These are phyloP conservation scores for Rattus rattus DNA, from an alignment of 2,113 vertebrate genomes.

Conservation along the genomic window DNA sequence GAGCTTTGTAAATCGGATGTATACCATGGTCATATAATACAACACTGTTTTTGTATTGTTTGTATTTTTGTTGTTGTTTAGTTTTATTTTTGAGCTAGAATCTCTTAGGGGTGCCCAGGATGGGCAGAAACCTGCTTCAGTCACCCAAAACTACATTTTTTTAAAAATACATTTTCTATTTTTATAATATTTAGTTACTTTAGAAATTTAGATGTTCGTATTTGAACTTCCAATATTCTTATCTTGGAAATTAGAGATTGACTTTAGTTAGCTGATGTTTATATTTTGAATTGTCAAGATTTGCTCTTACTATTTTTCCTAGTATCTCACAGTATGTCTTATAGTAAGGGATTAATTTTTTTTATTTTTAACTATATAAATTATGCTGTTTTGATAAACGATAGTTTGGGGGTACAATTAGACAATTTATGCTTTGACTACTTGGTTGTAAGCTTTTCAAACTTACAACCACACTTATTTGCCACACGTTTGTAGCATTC, in stretches of 20 bases:
- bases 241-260: not conserved
- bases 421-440: conserved; percentile 8
- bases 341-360: not conserved
- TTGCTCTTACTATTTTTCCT: not conserved
- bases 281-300: conserved; percentile 33
- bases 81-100: not conserved
- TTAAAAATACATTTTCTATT: conserved; percentile 11
- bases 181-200: conserved; percentile 57
- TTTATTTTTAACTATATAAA: conserved; percentile 54
- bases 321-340: not conserved
- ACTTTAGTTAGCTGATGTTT: conserved; percentile 12
- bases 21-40: not conserved
- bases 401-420: conserved; percentile 16
- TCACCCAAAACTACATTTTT: not conserved
- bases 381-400: not conserved
- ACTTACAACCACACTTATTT: conserved; percentile 5
- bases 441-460: conserved; percentile 36
- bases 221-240: not conserved
- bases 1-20: not conserved
- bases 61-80: not conserved
- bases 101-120: not conserved
- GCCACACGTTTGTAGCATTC: not conserved
- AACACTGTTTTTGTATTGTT: not conserved
- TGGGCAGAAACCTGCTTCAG: not conserved
- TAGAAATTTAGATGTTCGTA: conserved; percentile 31